Base-by-base conservation (phyloP, 2,888 invertebrate genomes). In the Alsophila aescularia region DNA sequence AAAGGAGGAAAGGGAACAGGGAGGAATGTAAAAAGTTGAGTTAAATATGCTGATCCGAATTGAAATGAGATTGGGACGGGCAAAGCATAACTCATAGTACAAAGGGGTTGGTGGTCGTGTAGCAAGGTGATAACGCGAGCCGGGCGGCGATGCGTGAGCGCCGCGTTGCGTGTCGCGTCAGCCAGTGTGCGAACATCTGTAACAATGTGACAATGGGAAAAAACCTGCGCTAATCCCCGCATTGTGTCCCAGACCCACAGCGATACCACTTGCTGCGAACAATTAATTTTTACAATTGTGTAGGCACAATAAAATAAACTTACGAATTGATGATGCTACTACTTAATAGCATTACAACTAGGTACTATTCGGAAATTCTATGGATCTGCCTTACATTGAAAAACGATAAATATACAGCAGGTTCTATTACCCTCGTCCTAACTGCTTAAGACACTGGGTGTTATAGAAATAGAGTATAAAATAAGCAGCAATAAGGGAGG, bases 21-120 rank as follows among this genome's bases (percentile, higher is more conserved):
- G 75, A 70, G 73, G 41, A 36, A 41, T 68, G 43, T 36, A 49
- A 49, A 54, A 49, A 49, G 52, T 42, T 16, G 34, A 49, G 54
- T 87, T 83, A 87, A 88, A 87, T 89, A 89, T 88, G 88, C 78
- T 87, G 84, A 90, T 88, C 87, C 85, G 75, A 71, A 72, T 77
- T 81, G 75, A 81, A 87, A 85, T 86, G 83, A 80, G 79, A 77
- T 76, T 69, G 76, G 76, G 80, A 80, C 76, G 75, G 74, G 75
- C 24, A 24, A 1, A 24, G 24, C 5, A 2, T 24, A 7, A 7
- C 1, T 5, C 1, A 5, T 5, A 24, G 24, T 6, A 72, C 77
- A 77, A 83, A 85, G 83, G 88, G 87, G 85, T 85, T 76, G 37
- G 78, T 69, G 71, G 73, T 73, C 72, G 83, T 85, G 87, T 75